Conservation (phyloP, 2,113 vertebrate species). For the Argyrosomus japonicus region DNA sequence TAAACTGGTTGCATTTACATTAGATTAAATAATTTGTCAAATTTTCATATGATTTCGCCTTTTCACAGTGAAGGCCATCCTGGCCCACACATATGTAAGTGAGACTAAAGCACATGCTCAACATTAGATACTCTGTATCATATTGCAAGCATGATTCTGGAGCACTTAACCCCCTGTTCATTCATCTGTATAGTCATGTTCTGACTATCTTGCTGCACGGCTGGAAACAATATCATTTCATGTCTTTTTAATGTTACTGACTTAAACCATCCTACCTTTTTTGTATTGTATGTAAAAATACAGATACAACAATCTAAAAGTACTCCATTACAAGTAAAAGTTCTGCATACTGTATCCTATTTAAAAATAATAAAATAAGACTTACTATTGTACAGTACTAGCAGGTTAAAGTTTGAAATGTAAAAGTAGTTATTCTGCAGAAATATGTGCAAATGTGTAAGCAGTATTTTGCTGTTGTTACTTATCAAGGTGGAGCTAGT, state of each 20-base stretch:
- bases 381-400: too few species aligned
- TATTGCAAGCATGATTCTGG: constrained; percentile 29
- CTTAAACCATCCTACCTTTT: constrained; percentile 4
- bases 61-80: constrained; percentile 31
- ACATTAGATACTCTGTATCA: constrained; percentile 23
- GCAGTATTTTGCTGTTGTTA: neutral
- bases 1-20: constrained; percentile 1
- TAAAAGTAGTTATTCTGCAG: neutral
- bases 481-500: neutral
- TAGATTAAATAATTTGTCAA: constrained; percentile 41
- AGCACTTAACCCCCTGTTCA: constrained; percentile 7
- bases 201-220: constrained; percentile 3
- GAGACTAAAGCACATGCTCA: constrained; percentile 26
- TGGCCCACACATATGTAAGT: constrained; percentile 21
- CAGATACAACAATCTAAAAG: neutral
- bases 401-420: neutral
- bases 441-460: too few species aligned
- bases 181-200: constrained; percentile 8
- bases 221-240: constrained; percentile 37
- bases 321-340: neutral
- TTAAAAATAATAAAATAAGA: too few species aligned
- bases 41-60: constrained; percentile 14
- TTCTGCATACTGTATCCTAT: too few species aligned
- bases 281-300: neutral
- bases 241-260: constrained; percentile 25